Conservation (phyloP, 2,797 vertebrate species). For the Stomatorhinus walkeri region DNA sequence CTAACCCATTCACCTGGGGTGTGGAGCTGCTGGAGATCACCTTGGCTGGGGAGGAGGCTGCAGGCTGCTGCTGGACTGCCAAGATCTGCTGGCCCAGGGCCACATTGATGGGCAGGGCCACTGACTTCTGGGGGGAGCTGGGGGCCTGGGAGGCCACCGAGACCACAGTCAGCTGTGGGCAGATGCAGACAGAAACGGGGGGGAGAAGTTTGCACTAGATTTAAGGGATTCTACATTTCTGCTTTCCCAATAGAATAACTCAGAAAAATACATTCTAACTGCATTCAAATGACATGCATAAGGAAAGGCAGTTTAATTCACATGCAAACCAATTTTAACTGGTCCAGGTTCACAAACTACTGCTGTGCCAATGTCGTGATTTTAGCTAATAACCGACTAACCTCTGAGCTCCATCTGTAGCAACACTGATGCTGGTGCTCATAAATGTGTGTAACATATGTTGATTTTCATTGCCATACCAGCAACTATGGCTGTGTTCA, state of each 20-base stretch:
- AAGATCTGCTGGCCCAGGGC: slow-evolving; percentile 84
- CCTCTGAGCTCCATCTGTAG: neutral
- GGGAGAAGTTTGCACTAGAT: neutral
- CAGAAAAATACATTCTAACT: neutral
- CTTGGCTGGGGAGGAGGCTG: slow-evolving; percentile 74
- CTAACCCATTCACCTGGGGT: slow-evolving; percentile 57
- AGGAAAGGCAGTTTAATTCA: neutral
- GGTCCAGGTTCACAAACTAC: neutral
- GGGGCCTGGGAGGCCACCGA: slow-evolving; percentile 76
- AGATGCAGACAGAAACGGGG: neutral
- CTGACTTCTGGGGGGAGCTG: slow-evolving; percentile 75
- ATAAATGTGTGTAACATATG: neutral
- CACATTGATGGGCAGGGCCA: slow-evolving; percentile 74
- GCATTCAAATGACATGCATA: neutral
- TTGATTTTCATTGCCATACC: neutral
- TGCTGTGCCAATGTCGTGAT: neutral
- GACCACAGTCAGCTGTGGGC: slow-evolving; percentile 73
- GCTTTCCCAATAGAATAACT: neutral
- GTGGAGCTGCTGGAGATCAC: slow-evolving; percentile 63
- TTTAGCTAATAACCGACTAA: neutral
- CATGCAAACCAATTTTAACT: neutral
- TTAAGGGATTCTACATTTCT: neutral
- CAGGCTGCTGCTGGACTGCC: slow-evolving; percentile 74
- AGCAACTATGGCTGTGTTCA: neutral
- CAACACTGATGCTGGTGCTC: neutral